Conservation (phyloP, 2,113 vertebrate genomes). For the Vulpes ferrilata region DNA sequence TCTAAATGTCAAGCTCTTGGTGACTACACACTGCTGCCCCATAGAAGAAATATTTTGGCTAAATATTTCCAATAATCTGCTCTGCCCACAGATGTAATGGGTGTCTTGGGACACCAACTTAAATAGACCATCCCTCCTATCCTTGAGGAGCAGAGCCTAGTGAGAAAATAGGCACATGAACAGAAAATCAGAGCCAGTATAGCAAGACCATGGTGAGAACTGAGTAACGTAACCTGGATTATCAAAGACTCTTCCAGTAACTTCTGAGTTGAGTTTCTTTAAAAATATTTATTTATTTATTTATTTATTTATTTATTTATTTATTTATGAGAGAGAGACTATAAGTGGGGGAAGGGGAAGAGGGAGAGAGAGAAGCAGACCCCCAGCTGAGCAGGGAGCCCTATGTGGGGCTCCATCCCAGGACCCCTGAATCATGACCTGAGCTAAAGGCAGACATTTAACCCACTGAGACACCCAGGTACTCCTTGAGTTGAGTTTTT, state of each 20-base stretch:
- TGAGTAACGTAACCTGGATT: accelerated
- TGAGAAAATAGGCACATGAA: background rate
- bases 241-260: background rate
- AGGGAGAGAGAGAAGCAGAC: background rate
- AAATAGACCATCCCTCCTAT: background rate
- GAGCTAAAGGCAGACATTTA: background rate
- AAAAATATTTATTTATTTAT: background rate
- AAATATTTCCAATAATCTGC: background rate
- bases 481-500: background rate
- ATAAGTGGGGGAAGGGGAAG: background rate
- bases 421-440: background rate
- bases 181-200: background rate
- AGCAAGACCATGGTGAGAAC: accelerated
- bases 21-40: background rate
- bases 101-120: background rate
- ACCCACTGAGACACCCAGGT: background rate
- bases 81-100: background rate
- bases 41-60: background rate
- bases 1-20: background rate
- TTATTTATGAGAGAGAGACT: background rate
- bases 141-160: too few species aligned
- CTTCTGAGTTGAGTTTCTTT: background rate
- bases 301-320: background rate
- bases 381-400: background rate
- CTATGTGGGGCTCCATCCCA: background rate